Base-by-base conservation (phyloP, 1,140 invertebrate species). In the Diploscapter pachys region DNA sequence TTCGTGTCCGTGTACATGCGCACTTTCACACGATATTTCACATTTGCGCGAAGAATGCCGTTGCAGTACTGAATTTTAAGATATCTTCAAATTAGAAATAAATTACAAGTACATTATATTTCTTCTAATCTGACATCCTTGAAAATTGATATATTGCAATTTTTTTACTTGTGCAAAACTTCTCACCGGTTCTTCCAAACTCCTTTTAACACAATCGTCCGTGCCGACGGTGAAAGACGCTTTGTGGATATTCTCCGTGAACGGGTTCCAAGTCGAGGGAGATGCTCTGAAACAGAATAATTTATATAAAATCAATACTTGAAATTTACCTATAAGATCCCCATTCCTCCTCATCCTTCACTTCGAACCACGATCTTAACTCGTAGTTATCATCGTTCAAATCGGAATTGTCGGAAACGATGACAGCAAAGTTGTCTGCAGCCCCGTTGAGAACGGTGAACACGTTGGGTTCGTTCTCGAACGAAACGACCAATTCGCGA, bases 351-450 rank as follows among this genome's bases (percentile, higher is more conserved):
- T 85, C 81, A n/a, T 81, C 76, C 49, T 83, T 78, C 48, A 84
- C 79, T 54, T 84, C 83, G 66, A 84, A 85, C 70, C 78, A 85
- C 8, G 79, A 80, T 64, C 78, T 80, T 54, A 83, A 62, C 48
- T 84, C 82, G 57, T 76, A 83, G 48, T 79, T 76, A 66, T 83
- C 82, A 8, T 77, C 82, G 53, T 71, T 77, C 55, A 78, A 68
- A 66, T 77, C 65, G 4, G 70, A 55, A 54, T 83, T 78, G 64
- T 84, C 81, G 9, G 81, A 63, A 48, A 84, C 83, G 72, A 84
- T 85, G 50, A 84, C 72, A n/a, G 82, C 82, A 75, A 82, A 85
- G 68, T 81, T 85, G 5, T 82, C 76, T 56, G 82, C 73, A 11
- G 73, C 79, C 50, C 82, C 82, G 57, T 84, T 84, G 57, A 78